Evolutionary conservation across 2,888 invertebrate genomes (phyloP), one percentile per base, ranked within the genome.

Genomic region (Nysson spinosus): DNA sequence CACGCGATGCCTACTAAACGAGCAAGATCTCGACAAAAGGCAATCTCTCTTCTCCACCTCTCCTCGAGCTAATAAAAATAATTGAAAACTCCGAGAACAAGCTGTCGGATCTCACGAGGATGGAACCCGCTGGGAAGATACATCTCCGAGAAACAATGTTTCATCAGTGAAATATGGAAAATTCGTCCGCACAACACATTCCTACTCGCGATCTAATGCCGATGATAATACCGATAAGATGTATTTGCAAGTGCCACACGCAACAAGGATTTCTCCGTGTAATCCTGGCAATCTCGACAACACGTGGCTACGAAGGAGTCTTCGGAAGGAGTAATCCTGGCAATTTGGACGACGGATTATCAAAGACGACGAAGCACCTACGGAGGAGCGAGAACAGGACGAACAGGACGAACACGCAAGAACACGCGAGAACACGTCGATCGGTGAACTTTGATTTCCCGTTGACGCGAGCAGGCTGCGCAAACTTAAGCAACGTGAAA

Each of bases 251-350:
- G 66, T 34, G 52, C 51, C 50, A 42, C 40, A 28, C 44, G 12
- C 57, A 46, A 43, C 32, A 22, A 17, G 42, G 40, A 54, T 57
- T 64, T 65, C 52, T 51, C 67, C 72, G 63, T 65, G 74, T 86
- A 86, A 86, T 86, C 85, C 85, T 66, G 62, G 77, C 85, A 85
- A 85, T 86, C 83, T 85, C 81, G 79, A 80, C 80, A 75, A n/a
- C n/a, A 81, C 80, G 81, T 77, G 75, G 80, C 78, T 75, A n/a
- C n/a, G n/a, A n/a, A n/a, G n/a, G 75, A 80, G 80, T 84, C 84
- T 81, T 76, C 79, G 70, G 68, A 68, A 74, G 70, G 66, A 69
- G 80, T 84, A 85, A 85, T 85, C 85, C 85, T 77, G 81, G 78
- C 85, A 84, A 85, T 85, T 85, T 85, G 79, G 77, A 67, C 70